Conservation (phyloP, 2,797 vertebrate genomes). For the Leuciscus waleckii region DNA sequence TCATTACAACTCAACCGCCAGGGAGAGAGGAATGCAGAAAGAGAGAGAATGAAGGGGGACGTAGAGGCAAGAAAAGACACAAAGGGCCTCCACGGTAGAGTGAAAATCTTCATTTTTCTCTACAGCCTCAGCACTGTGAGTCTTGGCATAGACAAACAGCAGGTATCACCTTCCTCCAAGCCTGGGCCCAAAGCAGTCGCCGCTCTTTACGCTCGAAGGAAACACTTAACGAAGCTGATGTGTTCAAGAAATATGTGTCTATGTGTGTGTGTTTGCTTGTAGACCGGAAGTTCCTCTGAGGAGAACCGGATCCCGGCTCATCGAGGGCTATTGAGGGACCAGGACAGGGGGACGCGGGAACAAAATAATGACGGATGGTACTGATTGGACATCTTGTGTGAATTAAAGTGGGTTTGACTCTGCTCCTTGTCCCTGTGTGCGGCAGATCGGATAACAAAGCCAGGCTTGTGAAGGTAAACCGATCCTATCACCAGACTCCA, state of each 20-base stretch:
- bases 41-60: background rate
- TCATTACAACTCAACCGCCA: conserved; percentile 52
- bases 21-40: background rate
- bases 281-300: conserved; percentile 49
- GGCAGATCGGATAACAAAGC: conserved; percentile 76
- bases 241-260: conserved; percentile 50
- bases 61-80: conserved; percentile 6
- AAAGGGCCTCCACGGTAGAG: background rate
- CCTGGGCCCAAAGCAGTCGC: conserved; percentile 44
- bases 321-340: conserved; percentile 56
- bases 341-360: conserved; percentile 62
- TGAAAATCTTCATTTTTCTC: conserved; percentile 20
- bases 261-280: conserved; percentile 42
- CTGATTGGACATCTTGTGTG: conserved; percentile 80
- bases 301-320: conserved; percentile 60
- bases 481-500: conserved; percentile 68
- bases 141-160: conserved; percentile 46
- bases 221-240: conserved; percentile 67
- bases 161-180: conserved; percentile 64
- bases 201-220: conserved; percentile 60
- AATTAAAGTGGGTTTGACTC: conserved; percentile 75
- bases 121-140: background rate
- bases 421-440: conserved; percentile 71
- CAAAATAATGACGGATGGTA: conserved; percentile 64
- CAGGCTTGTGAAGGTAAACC: conserved; percentile 70